These are phyloP conservation scores for Idaea aversata DNA, from an alignment of 2,888 invertebrate genomes.

Conservation along the genomic window DNA sequence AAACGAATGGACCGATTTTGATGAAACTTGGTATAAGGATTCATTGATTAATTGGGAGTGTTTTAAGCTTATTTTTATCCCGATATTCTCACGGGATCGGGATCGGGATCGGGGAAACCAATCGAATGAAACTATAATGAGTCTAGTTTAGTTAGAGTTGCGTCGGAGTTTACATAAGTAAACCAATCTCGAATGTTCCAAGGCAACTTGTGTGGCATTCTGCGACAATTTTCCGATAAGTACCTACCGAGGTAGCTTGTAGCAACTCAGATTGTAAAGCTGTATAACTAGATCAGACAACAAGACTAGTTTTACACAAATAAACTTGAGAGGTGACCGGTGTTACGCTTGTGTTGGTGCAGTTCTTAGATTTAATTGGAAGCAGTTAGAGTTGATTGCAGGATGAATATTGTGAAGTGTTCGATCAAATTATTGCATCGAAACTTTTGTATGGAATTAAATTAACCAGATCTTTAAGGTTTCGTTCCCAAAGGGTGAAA, in stretches of 20 bases:
- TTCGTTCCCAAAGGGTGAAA: too few species aligned
- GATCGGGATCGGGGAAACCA: too few species aligned
- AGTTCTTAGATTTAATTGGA: constrained; percentile 24
- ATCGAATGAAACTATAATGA: too few species aligned
- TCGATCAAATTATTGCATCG: too few species aligned
- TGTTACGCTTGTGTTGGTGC: constrained; percentile 22
- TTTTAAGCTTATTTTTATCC: too few species aligned
- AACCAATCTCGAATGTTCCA: constrained; percentile 57
- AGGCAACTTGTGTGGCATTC: constrained; percentile 42
- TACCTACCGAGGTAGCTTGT: constrained; percentile 20
- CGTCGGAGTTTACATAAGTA: constrained; percentile 1
- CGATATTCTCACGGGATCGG: too few species aligned
- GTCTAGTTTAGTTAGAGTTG: too few species aligned
- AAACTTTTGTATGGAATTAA: too few species aligned
- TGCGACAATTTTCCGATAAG: constrained; percentile 49
- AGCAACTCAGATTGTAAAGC: constrained; percentile 24
- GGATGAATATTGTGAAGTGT: neutral
- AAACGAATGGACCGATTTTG: too few species aligned
- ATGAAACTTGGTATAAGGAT: too few species aligned
- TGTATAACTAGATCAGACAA: constrained; percentile 33
- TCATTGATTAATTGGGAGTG: too few species aligned
- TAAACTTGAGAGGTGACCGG: constrained; percentile 44
- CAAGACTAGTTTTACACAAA: constrained; percentile 44
- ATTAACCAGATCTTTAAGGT: too few species aligned
- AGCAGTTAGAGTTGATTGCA: constrained; percentile 3